Percentiles rank a stretch among this genome's conserved stretches.
Conservation (phyloP, 2,888 invertebrate species). For the Plebejus melissa region DNA sequence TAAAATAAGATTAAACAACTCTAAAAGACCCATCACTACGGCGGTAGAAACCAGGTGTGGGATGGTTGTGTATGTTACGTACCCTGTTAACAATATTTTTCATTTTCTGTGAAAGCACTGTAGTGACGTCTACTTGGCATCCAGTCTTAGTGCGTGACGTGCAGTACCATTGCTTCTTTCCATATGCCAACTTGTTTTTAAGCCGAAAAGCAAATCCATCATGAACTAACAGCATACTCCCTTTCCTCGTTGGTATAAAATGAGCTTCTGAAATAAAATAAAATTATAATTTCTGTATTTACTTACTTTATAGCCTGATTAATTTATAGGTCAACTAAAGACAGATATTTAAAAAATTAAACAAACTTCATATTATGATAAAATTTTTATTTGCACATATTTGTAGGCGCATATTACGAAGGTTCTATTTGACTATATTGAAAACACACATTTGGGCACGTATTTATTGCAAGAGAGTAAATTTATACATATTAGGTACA, state of each 20-base stretch:
- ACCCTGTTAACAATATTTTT: constrained; percentile 58
- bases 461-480: not conserved
- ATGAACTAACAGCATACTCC: constrained; percentile 61
- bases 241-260: constrained; percentile 65
- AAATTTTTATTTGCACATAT: not conserved
- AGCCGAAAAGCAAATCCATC: constrained; percentile 65
- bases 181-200: constrained; percentile 67
- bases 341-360: not conserved
- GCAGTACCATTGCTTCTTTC: constrained; percentile 72
- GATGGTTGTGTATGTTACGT: constrained; percentile 61
- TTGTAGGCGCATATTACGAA: not conserved
- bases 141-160: constrained; percentile 63
- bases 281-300: not conserved
- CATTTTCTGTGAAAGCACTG: constrained; percentile 48
- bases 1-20: constrained; percentile 48
- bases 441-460: not conserved
- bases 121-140: constrained; percentile 65
- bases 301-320: not conserved
- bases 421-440: not conserved
- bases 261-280: constrained; percentile 59
- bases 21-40: constrained; percentile 64
- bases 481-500: not conserved
- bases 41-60: constrained; percentile 61
- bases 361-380: not conserved
- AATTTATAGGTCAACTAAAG: not conserved